Base-by-base conservation (phyloP, 2,888 invertebrate genomes). In the Arctia plantaginis region DNA sequence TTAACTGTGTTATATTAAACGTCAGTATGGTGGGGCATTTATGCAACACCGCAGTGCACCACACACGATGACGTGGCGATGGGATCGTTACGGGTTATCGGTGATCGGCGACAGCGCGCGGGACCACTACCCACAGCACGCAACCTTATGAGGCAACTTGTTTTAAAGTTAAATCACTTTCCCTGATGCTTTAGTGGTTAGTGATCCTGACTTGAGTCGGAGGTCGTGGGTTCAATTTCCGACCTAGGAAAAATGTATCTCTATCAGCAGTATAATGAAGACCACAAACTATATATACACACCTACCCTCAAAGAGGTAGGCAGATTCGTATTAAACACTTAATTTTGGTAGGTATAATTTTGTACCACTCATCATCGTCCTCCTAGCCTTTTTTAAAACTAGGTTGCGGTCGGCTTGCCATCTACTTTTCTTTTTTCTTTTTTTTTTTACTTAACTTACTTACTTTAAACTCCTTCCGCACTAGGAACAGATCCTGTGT, bases 51-150 rank as follows among this genome's bases (percentile, higher is more conserved):
- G 72, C 76, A 79, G 66, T 82, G 82, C 82, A 82, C 71, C 76
- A 74, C 62, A 18, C 62, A 59, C 74, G 80, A 76, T 75, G 81
- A 62, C 35, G 59, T 69, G 64, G 33, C 64, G 64, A 70, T 71
- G 51, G 51, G 76, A 75, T 80, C 82, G 82, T 82, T 79, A 75
- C 79, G 78, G 80, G 79, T 73, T 65, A 74, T 67, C 66, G 81
- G 72, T 71, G 83, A 82, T 82, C 77, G 81, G 81, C 83, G 83
- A 82, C 81, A 80, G 76, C 73, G 64, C 65, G 3, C 33, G 33
- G 33, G 15, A n/a, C 74, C 64, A 47, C 74, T 15, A 55, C 27
- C 7, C 74, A 66, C 66, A 15, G 71, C 83, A 80, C 83, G 74
- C 82, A 74, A 80, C 73, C 80, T 77, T 1, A 59, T 59, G 4